Percentiles rank a stretch among this genome's conserved stretches.
Conservation (phyloP, 2,113 vertebrate species). For the Brienomyrus brachyistius region DNA sequence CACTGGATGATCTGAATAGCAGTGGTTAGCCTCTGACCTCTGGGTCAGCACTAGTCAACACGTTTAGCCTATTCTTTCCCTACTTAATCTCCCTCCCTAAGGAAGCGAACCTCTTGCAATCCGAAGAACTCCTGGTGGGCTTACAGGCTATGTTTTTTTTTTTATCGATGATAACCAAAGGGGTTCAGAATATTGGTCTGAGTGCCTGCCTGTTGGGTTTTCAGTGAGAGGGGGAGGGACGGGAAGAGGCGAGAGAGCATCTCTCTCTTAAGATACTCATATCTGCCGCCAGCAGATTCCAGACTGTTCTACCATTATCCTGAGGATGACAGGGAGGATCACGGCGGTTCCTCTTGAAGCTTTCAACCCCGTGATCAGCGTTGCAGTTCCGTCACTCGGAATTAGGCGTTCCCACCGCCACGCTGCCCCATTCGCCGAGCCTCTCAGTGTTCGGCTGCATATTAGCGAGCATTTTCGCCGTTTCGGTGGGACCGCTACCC, state of each 20-base stretch:
- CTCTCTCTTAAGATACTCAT: background rate
- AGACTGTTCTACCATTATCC: background rate
- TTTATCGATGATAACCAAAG: conserved; percentile 1
- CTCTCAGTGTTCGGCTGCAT: background rate
- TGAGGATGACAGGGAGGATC: background rate
- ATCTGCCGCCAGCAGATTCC: background rate
- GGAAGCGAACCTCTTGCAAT: background rate
- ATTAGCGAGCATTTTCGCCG: background rate
- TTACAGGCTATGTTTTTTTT: background rate
- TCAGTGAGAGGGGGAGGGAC: background rate
- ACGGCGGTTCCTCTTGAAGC: background rate
- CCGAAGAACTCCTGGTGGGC: background rate
- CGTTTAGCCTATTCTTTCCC: background rate
- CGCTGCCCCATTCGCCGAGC: background rate
- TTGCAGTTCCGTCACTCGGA: background rate
- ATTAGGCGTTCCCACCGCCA: background rate
- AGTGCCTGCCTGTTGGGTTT: background rate
- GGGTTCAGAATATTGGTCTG: background rate
- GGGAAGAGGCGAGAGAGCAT: background rate
- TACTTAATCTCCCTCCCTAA: background rate
- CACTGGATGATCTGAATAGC: background rate
- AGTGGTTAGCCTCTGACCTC: background rate
- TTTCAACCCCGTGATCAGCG: background rate
- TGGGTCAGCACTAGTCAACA: background rate
- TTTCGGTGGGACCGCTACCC: background rate